Evolutionary conservation across 2,113 vertebrate genomes (phyloP), one percentile per base, ranked within the genome.

Genomic region (Sinocyclocheilus rhinocerous): DNA sequence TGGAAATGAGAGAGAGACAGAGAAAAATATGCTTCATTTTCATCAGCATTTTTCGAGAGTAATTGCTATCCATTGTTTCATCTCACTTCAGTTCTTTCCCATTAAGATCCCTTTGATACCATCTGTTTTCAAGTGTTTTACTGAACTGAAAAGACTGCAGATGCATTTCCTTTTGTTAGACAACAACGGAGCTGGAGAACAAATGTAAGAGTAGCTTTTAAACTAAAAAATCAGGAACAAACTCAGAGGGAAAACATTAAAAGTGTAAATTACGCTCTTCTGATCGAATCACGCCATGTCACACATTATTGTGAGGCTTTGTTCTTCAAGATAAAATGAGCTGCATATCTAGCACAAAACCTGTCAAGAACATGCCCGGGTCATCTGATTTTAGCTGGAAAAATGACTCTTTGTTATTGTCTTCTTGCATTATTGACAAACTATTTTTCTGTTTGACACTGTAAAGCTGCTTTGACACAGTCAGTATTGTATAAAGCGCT

Each of bases 1-100:
- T 99, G 84, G 26, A 82, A 75, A 33, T 77, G 48, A 57, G 67
- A 69, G 33, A 75, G 24, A 70, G 57, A 55, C 20, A 81, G 48
- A 48, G 67, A 39, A 29, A 79, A 26, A 65, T 26, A 22, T 16
- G n/a, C 13, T 52, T 70, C 2, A 63, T 16, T 50, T 29, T 80
- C 57, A 80, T 80, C 77, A 63, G 57, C 77, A 63, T 61, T 63
- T 63, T 80, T 39, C 6, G 11, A 61, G 20, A 79, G 77, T 84
- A 76, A 76, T 84, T 84, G 52, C 26, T 84, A 76, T 84, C n/a
- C 83, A 78, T 52, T 52, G 45, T 52, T 85, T 85, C 42, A 76
- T 77, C 42, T 77, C 73, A 85, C 83, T 77, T 77, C 45, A 77
- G 73, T 50, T 85, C 24, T 52, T 85, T 45, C 8, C 45, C 45